Evolutionary conservation across 2,888 invertebrate genomes (phyloP).

Genomic region (Beris morrisii): DNA sequence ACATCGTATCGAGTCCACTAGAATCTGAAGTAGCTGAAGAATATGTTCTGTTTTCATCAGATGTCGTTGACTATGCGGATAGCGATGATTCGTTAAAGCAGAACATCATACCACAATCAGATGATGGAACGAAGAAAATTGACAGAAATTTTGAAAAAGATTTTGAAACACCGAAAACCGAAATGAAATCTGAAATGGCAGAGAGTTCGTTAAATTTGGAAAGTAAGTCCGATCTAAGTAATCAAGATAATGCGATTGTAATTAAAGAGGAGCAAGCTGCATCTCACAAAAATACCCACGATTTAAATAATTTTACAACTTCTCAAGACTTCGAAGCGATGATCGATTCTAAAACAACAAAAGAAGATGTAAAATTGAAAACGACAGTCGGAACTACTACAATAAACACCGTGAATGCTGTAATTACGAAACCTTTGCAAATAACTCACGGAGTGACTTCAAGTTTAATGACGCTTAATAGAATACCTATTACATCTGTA

Average conservation of each 20-base stretch:
- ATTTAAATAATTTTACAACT: conserved; percentile 63
- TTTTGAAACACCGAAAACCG: conserved; percentile 4
- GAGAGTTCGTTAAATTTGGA: not conserved
- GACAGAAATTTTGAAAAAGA: conserved; percentile 22
- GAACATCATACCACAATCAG: conserved; percentile 16
- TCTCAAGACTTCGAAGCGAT: conserved; percentile 69
- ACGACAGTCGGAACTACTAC: not conserved
- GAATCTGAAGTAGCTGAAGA: conserved; percentile 64
- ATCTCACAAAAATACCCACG: conserved; percentile 58
- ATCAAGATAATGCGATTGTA: conserved; percentile 52
- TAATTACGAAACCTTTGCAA: conserved; percentile 42
- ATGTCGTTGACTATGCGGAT: conserved; percentile 62
- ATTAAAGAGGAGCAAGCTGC: conserved; percentile 41
- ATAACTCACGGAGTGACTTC: conserved; percentile 8
- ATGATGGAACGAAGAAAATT: conserved; percentile 12
- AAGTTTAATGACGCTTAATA: conserved; percentile 32
- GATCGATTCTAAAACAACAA: conserved; percentile 65
- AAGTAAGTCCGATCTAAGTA: conserved; percentile 2
- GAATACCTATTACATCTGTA: conserved; percentile 37
- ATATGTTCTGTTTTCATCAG: conserved; percentile 66
- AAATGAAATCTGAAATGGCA: not conserved
- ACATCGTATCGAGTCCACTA: conserved; percentile 64
- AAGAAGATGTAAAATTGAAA: conserved; percentile 54
- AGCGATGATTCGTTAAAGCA: conserved; percentile 55
- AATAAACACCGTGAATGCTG: conserved; percentile 40